phyloP scores from a whole-genome alignment of 2,113 vertebrate species.

The Microtus ochrogaster region DNA sequence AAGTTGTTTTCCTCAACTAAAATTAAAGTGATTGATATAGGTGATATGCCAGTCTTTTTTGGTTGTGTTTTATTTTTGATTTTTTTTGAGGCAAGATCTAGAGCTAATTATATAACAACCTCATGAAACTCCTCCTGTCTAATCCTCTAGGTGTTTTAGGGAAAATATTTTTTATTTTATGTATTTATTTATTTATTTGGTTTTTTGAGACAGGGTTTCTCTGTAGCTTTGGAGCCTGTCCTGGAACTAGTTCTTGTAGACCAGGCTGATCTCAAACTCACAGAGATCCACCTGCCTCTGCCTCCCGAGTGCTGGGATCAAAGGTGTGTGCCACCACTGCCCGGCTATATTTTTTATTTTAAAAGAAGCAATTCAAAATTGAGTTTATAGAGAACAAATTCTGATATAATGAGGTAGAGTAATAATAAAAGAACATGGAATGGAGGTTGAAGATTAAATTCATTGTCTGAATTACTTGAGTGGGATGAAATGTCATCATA shows the following conservation, averaged over 20 bases:
- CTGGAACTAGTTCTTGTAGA: no score
- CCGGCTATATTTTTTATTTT: background rate
- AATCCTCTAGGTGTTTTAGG: background rate
- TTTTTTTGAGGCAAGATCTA: background rate
- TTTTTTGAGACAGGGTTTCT: background rate
- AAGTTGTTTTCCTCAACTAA: slow-evolving; percentile 54
- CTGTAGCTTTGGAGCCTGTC: no score
- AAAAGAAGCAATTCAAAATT: slow-evolving; percentile 44
- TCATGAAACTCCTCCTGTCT: background rate
- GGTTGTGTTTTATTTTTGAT: background rate
- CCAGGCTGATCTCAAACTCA: no score
- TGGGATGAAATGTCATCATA: slow-evolving; percentile 53
- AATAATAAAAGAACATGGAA: slow-evolving; percentile 44
- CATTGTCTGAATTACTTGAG: slow-evolving; percentile 13
- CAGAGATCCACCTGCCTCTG: no score
- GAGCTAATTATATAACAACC: background rate
- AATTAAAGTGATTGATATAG: background rate
- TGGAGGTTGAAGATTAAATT: slow-evolving; percentile 65
- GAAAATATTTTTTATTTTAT: background rate
- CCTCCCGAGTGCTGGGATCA: no score
- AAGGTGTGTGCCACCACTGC: no score
- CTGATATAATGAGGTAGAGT: slow-evolving; percentile 38
- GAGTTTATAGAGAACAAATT: slow-evolving; percentile 51
- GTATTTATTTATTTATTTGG: background rate
- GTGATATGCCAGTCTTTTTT: background rate